These are phyloP conservation scores for Hydrozoanthus tunicans DNA, from an alignment of 64 coral and sea anemone species.

Conservation along the genomic window DNA sequence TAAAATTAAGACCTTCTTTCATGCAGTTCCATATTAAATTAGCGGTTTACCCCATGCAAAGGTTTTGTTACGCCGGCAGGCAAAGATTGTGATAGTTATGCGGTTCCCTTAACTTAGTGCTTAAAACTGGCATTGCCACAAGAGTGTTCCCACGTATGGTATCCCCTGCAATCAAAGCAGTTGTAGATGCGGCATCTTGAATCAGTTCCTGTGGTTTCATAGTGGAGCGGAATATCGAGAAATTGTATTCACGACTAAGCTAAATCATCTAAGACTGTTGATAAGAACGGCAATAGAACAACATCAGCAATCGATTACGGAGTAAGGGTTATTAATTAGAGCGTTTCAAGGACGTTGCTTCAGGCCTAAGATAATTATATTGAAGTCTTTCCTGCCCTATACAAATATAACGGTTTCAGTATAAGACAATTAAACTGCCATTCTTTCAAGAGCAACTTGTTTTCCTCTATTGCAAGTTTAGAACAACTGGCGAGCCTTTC, in stretches of 20 bases:
- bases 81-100: conserved; percentile 16
- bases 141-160: neutral
- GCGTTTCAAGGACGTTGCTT: neutral
- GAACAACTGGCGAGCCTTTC: too few species aligned
- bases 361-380: neutral
- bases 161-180: neutral
- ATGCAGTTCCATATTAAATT: conserved; percentile 55
- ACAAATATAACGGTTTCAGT: neutral
- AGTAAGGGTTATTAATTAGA: neutral
- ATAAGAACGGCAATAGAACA: neutral
- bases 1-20: conserved; percentile 25
- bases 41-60: conserved; percentile 57
- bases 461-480: too few species aligned
- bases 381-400: neutral
- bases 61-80: conserved; percentile 52
- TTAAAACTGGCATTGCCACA: neutral
- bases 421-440: neutral
- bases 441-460: neutral
- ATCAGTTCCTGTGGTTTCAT: neutral
- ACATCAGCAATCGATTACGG: neutral
- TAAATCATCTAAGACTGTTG: neutral
- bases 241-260: neutral
- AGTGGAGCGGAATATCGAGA: neutral
- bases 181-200: neutral
- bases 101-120: neutral